Evolutionary conservation across 1,140 invertebrate species (phyloP).

Genomic region (Leptinotarsa texana): DNA sequence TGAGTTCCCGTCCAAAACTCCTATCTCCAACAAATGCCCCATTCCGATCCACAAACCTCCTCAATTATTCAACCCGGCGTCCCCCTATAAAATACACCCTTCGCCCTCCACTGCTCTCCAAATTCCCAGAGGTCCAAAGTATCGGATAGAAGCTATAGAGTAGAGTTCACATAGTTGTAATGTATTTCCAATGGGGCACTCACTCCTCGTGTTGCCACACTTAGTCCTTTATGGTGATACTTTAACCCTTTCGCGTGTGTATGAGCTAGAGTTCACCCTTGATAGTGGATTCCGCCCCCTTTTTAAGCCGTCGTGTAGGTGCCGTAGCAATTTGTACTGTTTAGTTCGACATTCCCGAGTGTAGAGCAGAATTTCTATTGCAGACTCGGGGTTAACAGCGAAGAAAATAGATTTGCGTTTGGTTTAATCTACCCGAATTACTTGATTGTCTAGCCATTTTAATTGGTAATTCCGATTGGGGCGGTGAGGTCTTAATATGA

Average conservation of each 20-base stretch:
- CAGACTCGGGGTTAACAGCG: not conserved
- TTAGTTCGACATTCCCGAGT: not conserved
- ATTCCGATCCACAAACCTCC: not conserved
- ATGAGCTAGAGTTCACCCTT: constrained; percentile 16
- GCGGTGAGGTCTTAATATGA: not conserved
- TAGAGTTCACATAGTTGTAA: constrained; percentile 14
- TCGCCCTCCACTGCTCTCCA: not conserved
- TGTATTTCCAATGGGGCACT: constrained; percentile 17
- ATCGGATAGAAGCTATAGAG: not conserved
- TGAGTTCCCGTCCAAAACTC: not conserved
- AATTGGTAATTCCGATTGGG: not conserved
- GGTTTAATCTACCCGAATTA: constrained; percentile 4
- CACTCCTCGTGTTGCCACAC: constrained; percentile 18
- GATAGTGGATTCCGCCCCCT: constrained; percentile 10
- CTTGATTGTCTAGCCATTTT: constrained; percentile 1
- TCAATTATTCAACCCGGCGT: constrained; percentile 2
- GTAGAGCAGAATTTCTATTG: not conserved
- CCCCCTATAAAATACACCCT: constrained; percentile 11
- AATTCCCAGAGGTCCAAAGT: constrained; percentile 5
- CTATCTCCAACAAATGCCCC: not conserved
- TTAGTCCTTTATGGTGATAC: constrained; percentile 23
- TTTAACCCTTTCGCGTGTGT: constrained; percentile 22
- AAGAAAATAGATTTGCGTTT: constrained; percentile 6
- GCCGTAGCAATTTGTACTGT: constrained; percentile 10
- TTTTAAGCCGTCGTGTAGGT: constrained; percentile 21